Percentiles rank a stretch among this genome's conserved stretches.
These are phyloP conservation scores for Microchrysa polita DNA, from an alignment of 2,888 invertebrate species.

Conservation along the genomic window DNA sequence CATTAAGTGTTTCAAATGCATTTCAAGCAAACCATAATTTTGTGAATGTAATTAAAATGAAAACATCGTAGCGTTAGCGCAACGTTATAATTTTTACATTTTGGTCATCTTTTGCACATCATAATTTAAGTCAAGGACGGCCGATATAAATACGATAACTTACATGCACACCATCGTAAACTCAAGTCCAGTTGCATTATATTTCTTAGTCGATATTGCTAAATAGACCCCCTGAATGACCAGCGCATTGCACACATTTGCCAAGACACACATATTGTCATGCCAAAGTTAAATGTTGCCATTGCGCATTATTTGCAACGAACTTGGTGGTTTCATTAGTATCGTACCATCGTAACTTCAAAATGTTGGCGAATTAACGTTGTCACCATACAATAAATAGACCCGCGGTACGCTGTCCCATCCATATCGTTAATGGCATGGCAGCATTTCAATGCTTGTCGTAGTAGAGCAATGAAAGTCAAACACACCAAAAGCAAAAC, in stretches of 20 bases:
- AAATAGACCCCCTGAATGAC: too few species aligned
- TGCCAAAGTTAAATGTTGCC: constrained; percentile 16
- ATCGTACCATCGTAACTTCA: too few species aligned
- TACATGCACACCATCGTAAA: too few species aligned
- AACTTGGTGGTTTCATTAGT: constrained; percentile 10
- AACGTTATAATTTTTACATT: constrained; percentile 26
- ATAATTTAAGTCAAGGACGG: constrained; percentile 25
- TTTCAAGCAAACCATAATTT: not conserved
- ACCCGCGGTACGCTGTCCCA: too few species aligned
- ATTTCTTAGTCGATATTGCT: too few species aligned
- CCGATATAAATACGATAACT: too few species aligned
- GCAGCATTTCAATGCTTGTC: not conserved
- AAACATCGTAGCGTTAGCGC: constrained; percentile 17
- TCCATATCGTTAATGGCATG: too few species aligned
- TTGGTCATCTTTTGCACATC: constrained; percentile 9
- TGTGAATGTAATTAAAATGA: constrained; percentile 15
- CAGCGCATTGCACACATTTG: constrained; percentile 11
- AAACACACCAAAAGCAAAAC: not conserved
- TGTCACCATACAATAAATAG: too few species aligned
- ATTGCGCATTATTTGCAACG: constrained; percentile 14
- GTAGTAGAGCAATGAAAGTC: not conserved
- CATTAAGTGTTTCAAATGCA: not conserved
- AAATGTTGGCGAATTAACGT: too few species aligned
- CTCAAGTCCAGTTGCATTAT: too few species aligned
- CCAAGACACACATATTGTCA: constrained; percentile 21